Percentiles rank a stretch among this genome's conserved stretches.
phyloP scores from a whole-genome alignment of 2,113 vertebrate species.

The Pelecanoides urinatrix region DNA sequence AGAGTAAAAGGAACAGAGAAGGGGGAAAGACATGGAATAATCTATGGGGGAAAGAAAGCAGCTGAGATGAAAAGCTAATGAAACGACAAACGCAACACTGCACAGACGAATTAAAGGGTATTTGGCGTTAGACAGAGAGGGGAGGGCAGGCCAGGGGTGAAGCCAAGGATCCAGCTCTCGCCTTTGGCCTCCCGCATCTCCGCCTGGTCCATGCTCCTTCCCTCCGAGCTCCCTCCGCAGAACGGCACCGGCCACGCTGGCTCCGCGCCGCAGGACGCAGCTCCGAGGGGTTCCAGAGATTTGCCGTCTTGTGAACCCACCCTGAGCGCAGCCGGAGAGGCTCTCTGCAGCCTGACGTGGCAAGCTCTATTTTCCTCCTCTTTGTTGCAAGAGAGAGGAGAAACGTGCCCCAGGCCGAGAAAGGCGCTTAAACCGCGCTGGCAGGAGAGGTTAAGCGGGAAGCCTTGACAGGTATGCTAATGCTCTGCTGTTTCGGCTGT shows the following conservation, averaged over 20 bases:
- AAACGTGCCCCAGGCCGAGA: constrained; percentile 1
- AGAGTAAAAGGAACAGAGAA: neutral
- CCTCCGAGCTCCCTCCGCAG: rapidly evolving
- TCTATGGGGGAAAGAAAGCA: neutral
- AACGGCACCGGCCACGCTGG: rapidly evolving
- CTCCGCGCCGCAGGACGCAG: rapidly evolving
- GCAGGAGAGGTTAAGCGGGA: constrained; percentile 5
- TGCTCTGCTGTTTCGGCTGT: constrained; percentile 3
- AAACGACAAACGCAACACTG: neutral
- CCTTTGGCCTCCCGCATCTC: neutral
- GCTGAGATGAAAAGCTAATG: neutral
- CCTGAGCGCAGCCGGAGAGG: neutral
- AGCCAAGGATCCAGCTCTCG: neutral
- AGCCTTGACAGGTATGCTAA: constrained; percentile 34
- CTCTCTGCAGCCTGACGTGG: neutral
- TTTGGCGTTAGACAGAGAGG: neutral
- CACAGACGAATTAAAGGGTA: rapidly evolving
- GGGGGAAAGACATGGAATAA: neutral
- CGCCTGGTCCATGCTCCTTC: neutral
- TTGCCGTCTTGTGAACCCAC: no score
- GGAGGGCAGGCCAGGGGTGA: neutral
- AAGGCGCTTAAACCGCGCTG: neutral
- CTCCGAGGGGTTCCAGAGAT: rapidly evolving
- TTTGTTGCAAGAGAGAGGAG: neutral
- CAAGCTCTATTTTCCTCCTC: neutral